A percentile compares a stretch with the other conserved stretches of the same genome.
phyloP scores from a whole-genome alignment of 2,888 invertebrate genomes.

The Trachelus stipa region DNA sequence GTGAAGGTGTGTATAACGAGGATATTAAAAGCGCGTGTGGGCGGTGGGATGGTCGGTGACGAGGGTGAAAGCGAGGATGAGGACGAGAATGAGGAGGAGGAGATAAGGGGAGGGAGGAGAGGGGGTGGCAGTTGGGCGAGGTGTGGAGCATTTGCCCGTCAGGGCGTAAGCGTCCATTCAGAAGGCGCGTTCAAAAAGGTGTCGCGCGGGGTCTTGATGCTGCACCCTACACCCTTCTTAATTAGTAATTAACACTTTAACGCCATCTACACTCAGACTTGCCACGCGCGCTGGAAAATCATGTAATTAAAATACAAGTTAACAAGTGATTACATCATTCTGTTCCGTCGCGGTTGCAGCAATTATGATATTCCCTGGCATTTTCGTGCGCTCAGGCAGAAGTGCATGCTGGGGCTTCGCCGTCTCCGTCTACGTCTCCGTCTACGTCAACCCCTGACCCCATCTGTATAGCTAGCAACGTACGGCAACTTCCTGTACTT shows the following conservation, averaged over 20 bases:
- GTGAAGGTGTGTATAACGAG: conserved; percentile 53
- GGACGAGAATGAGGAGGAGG: conserved; percentile 8
- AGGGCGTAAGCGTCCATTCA: conserved; percentile 62
- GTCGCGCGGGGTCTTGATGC: conserved; percentile 59
- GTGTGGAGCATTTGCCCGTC: conserved; percentile 57
- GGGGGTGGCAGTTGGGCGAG: conserved; percentile 32
- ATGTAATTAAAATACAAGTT: conserved; percentile 53
- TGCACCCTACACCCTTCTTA: conserved; percentile 59
- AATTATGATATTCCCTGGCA: conserved; percentile 32
- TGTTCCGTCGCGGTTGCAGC: conserved; percentile 35
- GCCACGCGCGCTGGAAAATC: conserved; percentile 46
- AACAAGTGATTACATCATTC: conserved; percentile 49
- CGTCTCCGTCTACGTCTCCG: neutral
- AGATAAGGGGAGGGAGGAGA: conserved; percentile 5
- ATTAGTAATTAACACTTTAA: conserved; percentile 66
- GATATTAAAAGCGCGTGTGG: conserved; percentile 16
- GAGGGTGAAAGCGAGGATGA: neutral
- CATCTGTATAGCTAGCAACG: neutral
- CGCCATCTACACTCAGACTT: conserved; percentile 55
- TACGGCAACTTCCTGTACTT: neutral
- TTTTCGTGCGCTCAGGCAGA: neutral
- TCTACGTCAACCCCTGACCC: neutral
- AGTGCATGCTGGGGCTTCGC: neutral
- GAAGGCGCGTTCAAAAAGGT: conserved; percentile 63
- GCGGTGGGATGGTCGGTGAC: conserved; percentile 20